Evolutionary conservation across 1,140 invertebrate species (phyloP).

Genomic region (Agrilus planipennis): DNA sequence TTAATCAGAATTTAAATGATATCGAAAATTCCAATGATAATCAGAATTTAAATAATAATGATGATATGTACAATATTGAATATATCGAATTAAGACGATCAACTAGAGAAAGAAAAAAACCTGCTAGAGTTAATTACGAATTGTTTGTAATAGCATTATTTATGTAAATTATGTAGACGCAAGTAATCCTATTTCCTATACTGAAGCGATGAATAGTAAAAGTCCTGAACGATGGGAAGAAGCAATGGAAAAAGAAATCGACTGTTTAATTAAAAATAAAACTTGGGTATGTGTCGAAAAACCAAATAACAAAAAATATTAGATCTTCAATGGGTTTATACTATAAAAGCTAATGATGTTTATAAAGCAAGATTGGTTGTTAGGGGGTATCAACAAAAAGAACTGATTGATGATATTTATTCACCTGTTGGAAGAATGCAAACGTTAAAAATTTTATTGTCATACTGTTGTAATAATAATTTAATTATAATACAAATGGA

Average conservation of each 20-base stretch:
- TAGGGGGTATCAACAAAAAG: conserved; percentile 30
- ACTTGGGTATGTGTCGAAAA: conserved; percentile 25
- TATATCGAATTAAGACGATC: conserved; percentile 1
- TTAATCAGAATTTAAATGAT: too few relatives aligned
- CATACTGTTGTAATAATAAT: conserved; percentile 5
- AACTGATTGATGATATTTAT: conserved; percentile 7
- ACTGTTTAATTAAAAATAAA: conserved; percentile 20
- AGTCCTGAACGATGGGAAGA: conserved; percentile 13
- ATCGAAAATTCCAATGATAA: too few relatives aligned
- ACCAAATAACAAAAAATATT: conserved; percentile 17
- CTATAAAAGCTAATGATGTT: conserved; percentile 22
- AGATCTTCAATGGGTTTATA: conserved; percentile 25
- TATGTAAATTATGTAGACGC: background rate
- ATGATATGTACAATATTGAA: too few relatives aligned
- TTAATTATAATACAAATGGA: conserved; percentile 6
- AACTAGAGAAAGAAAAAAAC: conserved; percentile 2
- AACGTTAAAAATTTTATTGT: conserved; percentile 10
- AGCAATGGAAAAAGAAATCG: conserved; percentile 23
- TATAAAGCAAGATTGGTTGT: conserved; percentile 35
- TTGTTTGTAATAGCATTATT: background rate
- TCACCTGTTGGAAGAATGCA: conserved; percentile 6
- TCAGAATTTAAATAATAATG: too few relatives aligned
- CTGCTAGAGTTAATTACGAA: too few relatives aligned
- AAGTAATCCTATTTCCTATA: background rate
- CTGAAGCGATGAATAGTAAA: conserved; percentile 8